phyloP scores from a whole-genome alignment of 2,797 vertebrate genomes.

The Parambassis ranga region DNA sequence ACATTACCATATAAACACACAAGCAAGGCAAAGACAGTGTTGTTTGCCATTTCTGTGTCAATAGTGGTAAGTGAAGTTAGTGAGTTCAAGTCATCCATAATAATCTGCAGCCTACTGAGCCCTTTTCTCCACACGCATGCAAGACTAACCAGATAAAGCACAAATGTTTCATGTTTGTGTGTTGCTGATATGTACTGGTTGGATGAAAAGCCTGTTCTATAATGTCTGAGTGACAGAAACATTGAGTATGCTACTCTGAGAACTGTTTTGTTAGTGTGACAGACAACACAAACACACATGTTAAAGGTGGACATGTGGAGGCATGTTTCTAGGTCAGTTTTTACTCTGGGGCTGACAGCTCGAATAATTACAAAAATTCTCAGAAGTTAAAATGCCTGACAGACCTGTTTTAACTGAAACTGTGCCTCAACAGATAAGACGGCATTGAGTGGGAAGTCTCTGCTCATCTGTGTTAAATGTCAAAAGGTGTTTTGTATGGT shows the following conservation, averaged over 20 bases:
- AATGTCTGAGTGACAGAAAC: background rate
- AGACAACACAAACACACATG: slow-evolving; percentile 11
- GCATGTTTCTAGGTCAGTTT: slow-evolving; percentile 24
- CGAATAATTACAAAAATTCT: background rate
- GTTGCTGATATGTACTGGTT: background rate
- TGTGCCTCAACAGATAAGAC: background rate
- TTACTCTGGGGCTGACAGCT: slow-evolving; percentile 7
- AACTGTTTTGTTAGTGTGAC: slow-evolving; percentile 4
- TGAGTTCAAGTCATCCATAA: slow-evolving; percentile 1
- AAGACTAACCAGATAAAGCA: background rate
- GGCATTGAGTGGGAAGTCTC: background rate
- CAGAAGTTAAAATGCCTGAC: background rate
- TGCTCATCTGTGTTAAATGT: background rate
- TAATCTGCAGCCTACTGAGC: background rate
- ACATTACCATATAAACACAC: slow-evolving; percentile 7
- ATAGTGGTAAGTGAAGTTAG: slow-evolving; percentile 31
- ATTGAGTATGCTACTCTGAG: background rate
- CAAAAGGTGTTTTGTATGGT: background rate
- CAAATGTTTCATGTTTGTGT: background rate
- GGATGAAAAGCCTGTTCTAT: too few relatives aligned
- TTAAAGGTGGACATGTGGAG: background rate
- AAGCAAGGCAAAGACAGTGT: slow-evolving; percentile 1
- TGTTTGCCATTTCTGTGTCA: slow-evolving; percentile 21
- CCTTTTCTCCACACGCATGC: background rate
- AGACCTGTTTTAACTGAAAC: background rate